These are phyloP conservation scores for Andrena dorsata DNA, from an alignment of 2,888 invertebrate genomes.

Conservation along the genomic window DNA sequence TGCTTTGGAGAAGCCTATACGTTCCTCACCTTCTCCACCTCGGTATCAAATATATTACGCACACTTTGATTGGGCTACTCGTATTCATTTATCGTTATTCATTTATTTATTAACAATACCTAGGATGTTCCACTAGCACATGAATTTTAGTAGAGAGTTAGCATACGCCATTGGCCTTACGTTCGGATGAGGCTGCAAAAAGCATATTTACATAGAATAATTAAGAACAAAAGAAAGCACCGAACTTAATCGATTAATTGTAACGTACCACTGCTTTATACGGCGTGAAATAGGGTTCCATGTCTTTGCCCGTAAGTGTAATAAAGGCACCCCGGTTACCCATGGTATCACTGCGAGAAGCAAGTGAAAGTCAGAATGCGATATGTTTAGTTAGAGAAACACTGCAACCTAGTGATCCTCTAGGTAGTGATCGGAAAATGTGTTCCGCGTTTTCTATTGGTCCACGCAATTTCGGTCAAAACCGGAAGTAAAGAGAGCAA, in stretches of 20 bases:
- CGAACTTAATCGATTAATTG: background rate
- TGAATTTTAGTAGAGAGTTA: slow-evolving; percentile 92
- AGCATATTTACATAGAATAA: slow-evolving; percentile 20
- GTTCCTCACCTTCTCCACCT: slow-evolving; percentile 72
- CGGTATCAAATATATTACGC: slow-evolving; percentile 83
- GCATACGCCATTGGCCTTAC: slow-evolving; percentile 99
- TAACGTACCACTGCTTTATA: slow-evolving; percentile 97
- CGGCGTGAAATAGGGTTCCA: slow-evolving; percentile 95
- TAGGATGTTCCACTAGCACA: slow-evolving; percentile 87
- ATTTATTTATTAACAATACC: slow-evolving; percentile 73
- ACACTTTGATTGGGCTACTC: slow-evolving; percentile 82
- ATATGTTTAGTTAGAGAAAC: background rate
- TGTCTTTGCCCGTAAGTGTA: slow-evolving; percentile 95
- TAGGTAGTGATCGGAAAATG: no score
- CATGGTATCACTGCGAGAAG: slow-evolving; percentile 95
- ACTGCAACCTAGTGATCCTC: slow-evolving; percentile 86
- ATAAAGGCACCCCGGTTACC: slow-evolving; percentile 99
- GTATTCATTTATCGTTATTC: slow-evolving; percentile 74
- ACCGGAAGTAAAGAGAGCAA: no score
- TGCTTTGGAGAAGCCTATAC: slow-evolving; percentile 73
- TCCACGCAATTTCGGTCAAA: no score
- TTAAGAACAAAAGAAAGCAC: background rate
- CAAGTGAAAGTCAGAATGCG: slow-evolving; percentile 6
- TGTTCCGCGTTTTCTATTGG: no score
- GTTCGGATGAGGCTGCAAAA: slow-evolving; percentile 95